phyloP scores from a whole-genome alignment of 1,140 invertebrate genomes.

The Odontomachus brunneus region DNA sequence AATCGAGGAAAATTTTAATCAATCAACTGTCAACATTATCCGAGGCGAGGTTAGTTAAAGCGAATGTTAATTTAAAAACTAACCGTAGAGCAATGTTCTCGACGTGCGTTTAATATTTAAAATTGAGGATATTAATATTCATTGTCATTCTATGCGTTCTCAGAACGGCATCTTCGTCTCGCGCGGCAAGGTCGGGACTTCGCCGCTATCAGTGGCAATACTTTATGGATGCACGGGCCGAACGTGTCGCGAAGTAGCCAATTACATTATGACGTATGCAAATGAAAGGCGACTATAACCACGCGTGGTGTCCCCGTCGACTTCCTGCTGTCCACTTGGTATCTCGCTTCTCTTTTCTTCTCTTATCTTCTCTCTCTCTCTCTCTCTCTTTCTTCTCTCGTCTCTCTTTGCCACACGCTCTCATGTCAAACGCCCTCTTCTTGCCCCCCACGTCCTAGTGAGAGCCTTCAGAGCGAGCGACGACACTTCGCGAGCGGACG shows the following conservation, averaged over 20 bases:
- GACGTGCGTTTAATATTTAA: background rate
- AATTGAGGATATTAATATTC: background rate
- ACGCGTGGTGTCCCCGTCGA: constrained; percentile 1
- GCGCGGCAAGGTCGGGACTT: constrained; percentile 16
- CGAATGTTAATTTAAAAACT: background rate
- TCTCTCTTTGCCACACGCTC: too few species aligned
- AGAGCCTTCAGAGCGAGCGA: background rate
- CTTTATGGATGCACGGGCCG: constrained; percentile 5
- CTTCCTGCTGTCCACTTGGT: constrained; percentile 28
- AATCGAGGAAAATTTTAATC: too few species aligned
- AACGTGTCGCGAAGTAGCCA: constrained; percentile 39
- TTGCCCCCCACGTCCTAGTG: background rate
- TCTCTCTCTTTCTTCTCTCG: constrained; percentile 1
- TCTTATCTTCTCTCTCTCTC: background rate
- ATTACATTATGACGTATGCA: constrained; percentile 57
- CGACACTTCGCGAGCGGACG: background rate
- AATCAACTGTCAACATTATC: too few species aligned
- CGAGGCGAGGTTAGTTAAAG: background rate
- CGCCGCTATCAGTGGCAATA: constrained; percentile 12
- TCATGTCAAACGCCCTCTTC: background rate
- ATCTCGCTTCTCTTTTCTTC: background rate
- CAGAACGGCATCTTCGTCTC: background rate
- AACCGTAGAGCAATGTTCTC: background rate
- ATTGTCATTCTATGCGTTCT: background rate
- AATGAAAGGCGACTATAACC: constrained; percentile 44